Evolutionary conservation across 2,888 invertebrate species (phyloP).

Genomic region (Liodrosophila aerea): DNA sequence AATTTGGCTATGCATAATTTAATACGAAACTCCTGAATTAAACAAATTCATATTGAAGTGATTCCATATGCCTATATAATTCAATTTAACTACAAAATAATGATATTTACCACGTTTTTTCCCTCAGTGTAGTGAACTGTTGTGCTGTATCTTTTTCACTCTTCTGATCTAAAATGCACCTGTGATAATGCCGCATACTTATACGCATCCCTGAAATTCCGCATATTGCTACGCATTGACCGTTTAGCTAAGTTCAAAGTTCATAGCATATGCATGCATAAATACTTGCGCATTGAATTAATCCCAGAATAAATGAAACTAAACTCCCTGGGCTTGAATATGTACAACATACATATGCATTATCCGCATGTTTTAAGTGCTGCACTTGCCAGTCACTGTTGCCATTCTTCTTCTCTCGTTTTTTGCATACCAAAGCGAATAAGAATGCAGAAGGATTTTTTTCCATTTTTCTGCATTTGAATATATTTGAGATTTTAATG

Average conservation of each 20-base stretch:
- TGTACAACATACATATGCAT: conserved; percentile 46
- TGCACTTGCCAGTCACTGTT: conserved; percentile 38
- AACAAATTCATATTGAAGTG: no score
- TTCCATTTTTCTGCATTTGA: conserved; percentile 54
- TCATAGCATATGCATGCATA: conserved; percentile 33
- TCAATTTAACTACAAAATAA: no score
- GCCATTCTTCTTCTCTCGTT: conserved; percentile 10
- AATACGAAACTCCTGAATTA: no score
- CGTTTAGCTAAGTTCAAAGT: conserved; percentile 66
- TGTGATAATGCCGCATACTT: not conserved
- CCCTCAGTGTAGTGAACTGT: no score
- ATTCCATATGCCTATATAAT: no score
- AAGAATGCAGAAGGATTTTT: conserved; percentile 39
- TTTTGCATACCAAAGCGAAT: conserved; percentile 35
- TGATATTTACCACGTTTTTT: no score
- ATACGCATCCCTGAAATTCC: not conserved
- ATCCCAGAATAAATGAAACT: conserved; percentile 5
- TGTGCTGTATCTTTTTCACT: no score
- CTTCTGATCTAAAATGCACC: no score
- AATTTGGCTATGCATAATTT: no score
- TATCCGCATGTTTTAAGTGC: conserved; percentile 45
- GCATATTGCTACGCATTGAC: conserved; percentile 29
- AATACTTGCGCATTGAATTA: conserved; percentile 25
- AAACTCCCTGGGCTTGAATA: conserved; percentile 19
- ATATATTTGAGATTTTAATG: conserved; percentile 78